Conservation (phyloP, 2,797 vertebrate genomes). For the Pseudochromis fuscus region DNA sequence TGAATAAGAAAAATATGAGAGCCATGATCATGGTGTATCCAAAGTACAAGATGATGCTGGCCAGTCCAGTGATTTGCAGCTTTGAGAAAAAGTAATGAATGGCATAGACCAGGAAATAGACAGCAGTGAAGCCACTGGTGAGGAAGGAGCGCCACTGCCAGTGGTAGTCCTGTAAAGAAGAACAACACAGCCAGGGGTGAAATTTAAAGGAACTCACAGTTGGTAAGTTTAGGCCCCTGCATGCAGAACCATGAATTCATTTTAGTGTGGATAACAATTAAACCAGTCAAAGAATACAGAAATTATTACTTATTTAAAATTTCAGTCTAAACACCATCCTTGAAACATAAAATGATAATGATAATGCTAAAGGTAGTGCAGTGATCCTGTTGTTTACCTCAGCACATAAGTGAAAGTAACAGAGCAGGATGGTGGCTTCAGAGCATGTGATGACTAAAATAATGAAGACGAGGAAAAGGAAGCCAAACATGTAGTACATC, state of each 20-base stretch:
- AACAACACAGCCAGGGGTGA: not conserved
- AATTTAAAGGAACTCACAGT: no score
- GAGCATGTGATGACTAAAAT: constrained; percentile 96
- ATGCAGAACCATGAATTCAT: no score
- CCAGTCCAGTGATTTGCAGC: constrained; percentile 93
- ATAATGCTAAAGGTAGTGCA: not conserved
- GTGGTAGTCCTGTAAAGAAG: constrained; percentile 89
- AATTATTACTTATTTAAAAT: no score
- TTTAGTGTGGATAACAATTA: no score
- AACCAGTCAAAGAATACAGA: no score
- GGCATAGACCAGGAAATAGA: constrained; percentile 94
- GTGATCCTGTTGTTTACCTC: constrained; percentile 82
- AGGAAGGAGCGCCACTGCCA: constrained; percentile 98
- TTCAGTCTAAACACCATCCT: no score
- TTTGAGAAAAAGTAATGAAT: constrained; percentile 96
- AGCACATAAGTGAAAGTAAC: constrained; percentile 95
- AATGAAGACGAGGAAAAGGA: constrained; percentile 95
- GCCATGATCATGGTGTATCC: constrained; percentile 97
- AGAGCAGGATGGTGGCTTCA: constrained; percentile 94
- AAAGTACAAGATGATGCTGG: constrained; percentile 95
- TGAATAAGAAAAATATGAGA: constrained; percentile 96
- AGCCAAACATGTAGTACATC: constrained; percentile 98
- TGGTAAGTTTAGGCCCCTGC: no score
- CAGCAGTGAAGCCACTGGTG: constrained; percentile 94
- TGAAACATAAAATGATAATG: no score